Evolutionary conservation across 2,113 vertebrate species (phyloP).

Genomic region (Willisornis vidua): DNA sequence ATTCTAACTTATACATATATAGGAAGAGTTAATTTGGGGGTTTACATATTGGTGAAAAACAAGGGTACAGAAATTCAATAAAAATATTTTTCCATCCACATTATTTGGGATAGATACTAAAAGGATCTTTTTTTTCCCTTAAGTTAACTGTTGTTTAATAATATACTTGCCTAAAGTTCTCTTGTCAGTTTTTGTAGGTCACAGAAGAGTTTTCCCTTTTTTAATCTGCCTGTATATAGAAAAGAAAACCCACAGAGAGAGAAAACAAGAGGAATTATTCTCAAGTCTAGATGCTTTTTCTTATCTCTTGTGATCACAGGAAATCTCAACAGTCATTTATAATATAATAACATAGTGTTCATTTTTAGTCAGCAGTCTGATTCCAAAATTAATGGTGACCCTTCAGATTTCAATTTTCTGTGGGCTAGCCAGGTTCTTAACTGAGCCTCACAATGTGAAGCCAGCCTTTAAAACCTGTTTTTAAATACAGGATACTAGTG

Average conservation of each 20-base stretch:
- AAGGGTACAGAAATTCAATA: not conserved
- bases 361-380: not conserved
- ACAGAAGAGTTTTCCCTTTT: not conserved
- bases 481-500: not conserved
- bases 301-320: conserved; percentile 30
- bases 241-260: conserved; percentile 23
- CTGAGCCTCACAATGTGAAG: not conserved
- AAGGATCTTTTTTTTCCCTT: not conserved
- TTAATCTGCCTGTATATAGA: not conserved
- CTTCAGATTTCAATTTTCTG: not conserved
- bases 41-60: not conserved
- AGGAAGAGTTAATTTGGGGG: not conserved
- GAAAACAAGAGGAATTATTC: not conserved
- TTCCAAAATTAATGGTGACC: conserved; percentile 4
- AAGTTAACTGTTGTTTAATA: not conserved
- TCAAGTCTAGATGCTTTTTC: not conserved
- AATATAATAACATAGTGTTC: not conserved
- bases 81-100: not conserved
- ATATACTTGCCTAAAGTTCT: not conserved
- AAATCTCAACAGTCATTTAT: conserved; percentile 41
- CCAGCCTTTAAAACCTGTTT: not conserved
- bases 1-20: not conserved
- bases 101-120: not conserved
- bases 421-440: not conserved
- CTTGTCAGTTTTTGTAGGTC: conserved; percentile 15